Evolutionary conservation across 1,140 invertebrate genomes (phyloP).

Genomic region (Trachelipus rathkii): DNA sequence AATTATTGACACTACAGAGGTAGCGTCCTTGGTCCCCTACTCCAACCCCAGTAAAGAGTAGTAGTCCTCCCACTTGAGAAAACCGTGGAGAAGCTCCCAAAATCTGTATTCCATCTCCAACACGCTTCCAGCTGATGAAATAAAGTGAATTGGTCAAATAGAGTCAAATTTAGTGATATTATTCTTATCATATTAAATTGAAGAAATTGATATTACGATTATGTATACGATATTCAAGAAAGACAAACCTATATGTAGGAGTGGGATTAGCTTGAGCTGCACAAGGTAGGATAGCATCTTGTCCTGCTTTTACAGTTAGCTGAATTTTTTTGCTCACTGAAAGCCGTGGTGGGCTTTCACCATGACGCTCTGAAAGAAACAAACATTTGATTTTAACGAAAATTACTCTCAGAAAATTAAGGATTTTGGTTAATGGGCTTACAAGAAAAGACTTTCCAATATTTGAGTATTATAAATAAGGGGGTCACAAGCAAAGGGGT

Average conservation of each 20-base stretch:
- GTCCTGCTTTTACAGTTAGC: constrained; percentile 34
- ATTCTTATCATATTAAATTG: not conserved
- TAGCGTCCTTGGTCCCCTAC: constrained; percentile 52
- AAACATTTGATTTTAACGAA: not conserved
- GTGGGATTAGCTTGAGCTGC: constrained; percentile 41
- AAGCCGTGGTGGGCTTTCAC: constrained; percentile 67
- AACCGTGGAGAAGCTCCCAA: constrained; percentile 43
- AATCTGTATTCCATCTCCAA: constrained; percentile 42
- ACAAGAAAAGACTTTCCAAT: no score
- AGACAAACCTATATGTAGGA: constrained; percentile 39
- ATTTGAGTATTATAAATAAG: no score
- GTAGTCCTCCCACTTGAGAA: constrained; percentile 42
- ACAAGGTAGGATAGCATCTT: constrained; percentile 40
- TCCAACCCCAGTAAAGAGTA: constrained; percentile 48
- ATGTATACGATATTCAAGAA: not conserved
- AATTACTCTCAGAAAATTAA: not conserved
- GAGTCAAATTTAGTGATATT: not conserved
- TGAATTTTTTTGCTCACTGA: constrained; percentile 60
- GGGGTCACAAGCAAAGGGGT: no score
- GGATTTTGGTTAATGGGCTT: no score
- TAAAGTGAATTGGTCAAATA: not conserved
- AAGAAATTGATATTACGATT: not conserved
- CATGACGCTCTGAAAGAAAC: constrained; percentile 54
- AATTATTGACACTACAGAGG: constrained; percentile 60
- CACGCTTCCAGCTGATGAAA: constrained; percentile 29